Evolutionary conservation across 2,797 vertebrate species (phyloP).

Genomic region (Loris lydekkerianus): DNA sequence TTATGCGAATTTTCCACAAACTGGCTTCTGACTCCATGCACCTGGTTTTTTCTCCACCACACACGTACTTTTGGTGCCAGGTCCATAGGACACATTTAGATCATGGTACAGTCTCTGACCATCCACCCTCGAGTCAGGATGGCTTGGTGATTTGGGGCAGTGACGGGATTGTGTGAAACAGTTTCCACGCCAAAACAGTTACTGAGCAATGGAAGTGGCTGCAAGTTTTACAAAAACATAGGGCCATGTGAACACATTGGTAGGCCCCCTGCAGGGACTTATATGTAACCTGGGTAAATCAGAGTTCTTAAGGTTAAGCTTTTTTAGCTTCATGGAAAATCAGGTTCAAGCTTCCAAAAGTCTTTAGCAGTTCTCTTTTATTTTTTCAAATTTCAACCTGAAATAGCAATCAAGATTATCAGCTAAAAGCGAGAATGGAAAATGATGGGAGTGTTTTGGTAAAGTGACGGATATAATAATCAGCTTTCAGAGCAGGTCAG

Average conservation of each 20-base stretch:
- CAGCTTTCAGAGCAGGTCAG: neutral
- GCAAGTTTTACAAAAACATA: neutral
- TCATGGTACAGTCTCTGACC: neutral
- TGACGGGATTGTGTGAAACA: neutral
- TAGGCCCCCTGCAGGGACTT: neutral
- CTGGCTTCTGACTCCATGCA: neutral
- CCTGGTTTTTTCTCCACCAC: neutral
- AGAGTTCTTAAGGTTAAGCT: neutral
- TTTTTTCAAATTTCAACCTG: neutral
- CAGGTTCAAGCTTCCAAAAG: neutral
- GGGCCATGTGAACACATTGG: neutral
- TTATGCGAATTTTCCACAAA: slow-evolving; percentile 7
- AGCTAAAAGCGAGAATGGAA: neutral
- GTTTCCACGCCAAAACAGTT: neutral
- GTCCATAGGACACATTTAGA: neutral
- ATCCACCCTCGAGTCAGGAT: neutral
- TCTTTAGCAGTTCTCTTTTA: neutral
- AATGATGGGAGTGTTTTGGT: neutral
- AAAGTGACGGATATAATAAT: slow-evolving; percentile 24
- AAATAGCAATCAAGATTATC: neutral
- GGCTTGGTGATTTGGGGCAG: neutral
- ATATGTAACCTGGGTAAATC: neutral
- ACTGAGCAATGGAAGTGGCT: neutral
- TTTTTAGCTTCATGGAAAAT: slow-evolving; percentile 17
- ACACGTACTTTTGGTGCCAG: neutral